phyloP scores from a whole-genome alignment of 2,888 invertebrate species.

The Heteromyza rotundicornis region DNA sequence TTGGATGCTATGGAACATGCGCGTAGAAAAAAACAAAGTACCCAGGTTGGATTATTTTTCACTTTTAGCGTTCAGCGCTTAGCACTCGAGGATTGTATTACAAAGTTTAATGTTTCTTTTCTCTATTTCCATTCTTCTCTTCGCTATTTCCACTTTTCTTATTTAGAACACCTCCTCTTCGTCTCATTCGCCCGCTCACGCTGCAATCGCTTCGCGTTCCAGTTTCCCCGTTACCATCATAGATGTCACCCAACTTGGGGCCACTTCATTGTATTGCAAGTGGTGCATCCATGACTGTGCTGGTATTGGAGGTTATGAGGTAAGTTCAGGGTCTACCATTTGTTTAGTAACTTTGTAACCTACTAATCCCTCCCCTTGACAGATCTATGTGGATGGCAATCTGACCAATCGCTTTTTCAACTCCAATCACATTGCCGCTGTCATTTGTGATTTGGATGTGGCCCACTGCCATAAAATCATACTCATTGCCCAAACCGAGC shows the following conservation, averaged over 20 bases:
- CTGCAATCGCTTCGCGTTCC: slow-evolving; percentile 14
- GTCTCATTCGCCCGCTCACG: background rate
- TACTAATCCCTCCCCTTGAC: background rate
- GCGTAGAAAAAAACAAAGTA: slow-evolving; percentile 36
- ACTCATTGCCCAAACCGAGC: slow-evolving; percentile 45
- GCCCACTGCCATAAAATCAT: slow-evolving; percentile 48
- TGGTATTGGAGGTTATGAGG: slow-evolving; percentile 58
- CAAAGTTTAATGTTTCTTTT: background rate
- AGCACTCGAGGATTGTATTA: background rate
- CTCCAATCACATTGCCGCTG: slow-evolving; percentile 50
- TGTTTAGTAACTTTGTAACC: background rate
- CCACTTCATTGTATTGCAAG: slow-evolving; percentile 50
- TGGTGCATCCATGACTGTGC: slow-evolving; percentile 51
- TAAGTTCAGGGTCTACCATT: slow-evolving; percentile 20
- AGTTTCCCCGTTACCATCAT: slow-evolving; percentile 54
- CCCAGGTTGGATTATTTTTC: slow-evolving; percentile 40
- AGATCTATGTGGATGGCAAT: slow-evolving; percentile 58
- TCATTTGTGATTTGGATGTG: slow-evolving; percentile 53
- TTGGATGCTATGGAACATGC: slow-evolving; percentile 51
- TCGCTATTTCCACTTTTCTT: background rate
- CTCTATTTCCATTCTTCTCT: background rate
- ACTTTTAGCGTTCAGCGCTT: too few species aligned
- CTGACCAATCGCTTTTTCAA: slow-evolving; percentile 55
- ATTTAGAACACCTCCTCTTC: background rate
- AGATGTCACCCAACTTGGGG: slow-evolving; percentile 47